phyloP scores from a whole-genome alignment of 2,113 vertebrate genomes.

The Addax nasomaculatus region DNA sequence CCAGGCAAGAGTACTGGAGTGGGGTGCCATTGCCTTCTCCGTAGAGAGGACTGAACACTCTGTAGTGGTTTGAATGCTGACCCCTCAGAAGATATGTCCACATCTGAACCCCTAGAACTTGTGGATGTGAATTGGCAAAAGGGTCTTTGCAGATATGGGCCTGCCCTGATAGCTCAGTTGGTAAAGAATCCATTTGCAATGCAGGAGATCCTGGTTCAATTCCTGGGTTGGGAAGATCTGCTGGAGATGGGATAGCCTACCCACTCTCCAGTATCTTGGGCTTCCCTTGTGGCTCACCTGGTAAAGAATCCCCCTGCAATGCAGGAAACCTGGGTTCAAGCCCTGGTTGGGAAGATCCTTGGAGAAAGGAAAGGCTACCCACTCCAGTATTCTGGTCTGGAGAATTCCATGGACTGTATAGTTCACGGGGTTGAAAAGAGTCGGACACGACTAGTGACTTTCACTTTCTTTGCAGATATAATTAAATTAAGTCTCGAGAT shows the following conservation, averaged over 20 bases:
- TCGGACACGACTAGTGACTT: neutral
- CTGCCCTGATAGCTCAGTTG: neutral
- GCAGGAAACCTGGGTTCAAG: neutral
- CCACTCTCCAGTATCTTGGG: neutral
- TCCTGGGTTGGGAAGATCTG: fast-evolving
- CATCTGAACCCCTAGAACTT: neutral
- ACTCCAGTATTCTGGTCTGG: neutral
- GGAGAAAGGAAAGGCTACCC: neutral
- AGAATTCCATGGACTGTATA: neutral
- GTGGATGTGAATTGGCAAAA: neutral
- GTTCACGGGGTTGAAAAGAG: neutral
- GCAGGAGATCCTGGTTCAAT: neutral
- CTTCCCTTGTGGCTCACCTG: neutral
- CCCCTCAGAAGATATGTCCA: neutral
- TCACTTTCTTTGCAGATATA: neutral
- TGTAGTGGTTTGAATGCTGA: neutral
- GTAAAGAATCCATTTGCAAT: neutral
- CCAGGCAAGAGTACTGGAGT: too few species aligned
- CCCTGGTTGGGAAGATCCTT: neutral
- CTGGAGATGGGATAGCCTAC: neutral
- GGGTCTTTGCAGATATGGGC: neutral
- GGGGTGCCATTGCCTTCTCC: too few species aligned
- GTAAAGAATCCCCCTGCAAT: neutral
- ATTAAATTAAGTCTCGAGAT: neutral
- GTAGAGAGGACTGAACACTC: neutral